phyloP scores from a whole-genome alignment of 2,113 vertebrate species.

The Thomomys bottae region DNA sequence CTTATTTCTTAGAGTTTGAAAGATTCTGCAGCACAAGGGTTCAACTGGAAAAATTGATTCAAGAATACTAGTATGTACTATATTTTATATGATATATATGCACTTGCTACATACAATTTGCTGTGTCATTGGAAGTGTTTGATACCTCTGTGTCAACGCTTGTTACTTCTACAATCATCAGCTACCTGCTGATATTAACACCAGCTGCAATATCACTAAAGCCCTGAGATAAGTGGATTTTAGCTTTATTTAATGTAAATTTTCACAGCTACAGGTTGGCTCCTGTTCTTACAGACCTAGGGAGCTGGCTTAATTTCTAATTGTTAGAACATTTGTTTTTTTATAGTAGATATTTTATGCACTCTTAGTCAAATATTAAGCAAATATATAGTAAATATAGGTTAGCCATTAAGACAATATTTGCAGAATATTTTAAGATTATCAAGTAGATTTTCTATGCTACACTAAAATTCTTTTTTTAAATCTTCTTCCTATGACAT shows the following conservation, averaged over 20 bases:
- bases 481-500: too few relatives aligned
- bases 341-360: background rate
- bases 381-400: background rate
- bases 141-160: rapidly evolving
- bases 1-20: background rate
- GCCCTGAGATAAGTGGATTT: background rate
- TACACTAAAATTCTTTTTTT: slow-evolving; percentile 19
- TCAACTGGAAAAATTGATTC: background rate
- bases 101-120: background rate
- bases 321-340: background rate
- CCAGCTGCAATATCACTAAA: background rate
- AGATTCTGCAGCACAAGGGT: background rate
- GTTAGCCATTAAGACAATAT: background rate
- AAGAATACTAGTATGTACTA: background rate
- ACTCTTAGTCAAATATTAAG: background rate
- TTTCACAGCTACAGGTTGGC: background rate
- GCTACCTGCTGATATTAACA: background rate
- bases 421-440: background rate
- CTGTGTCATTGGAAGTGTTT: background rate
- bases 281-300: background rate
- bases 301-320: background rate
- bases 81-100: background rate
- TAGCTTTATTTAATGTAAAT: background rate
- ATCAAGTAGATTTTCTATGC: background rate
- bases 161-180: background rate